Percentiles rank a stretch among this genome's conserved stretches.
Evolutionary conservation across 2,113 vertebrate species (phyloP).

Genomic region (Macquaria ambigua): DNA sequence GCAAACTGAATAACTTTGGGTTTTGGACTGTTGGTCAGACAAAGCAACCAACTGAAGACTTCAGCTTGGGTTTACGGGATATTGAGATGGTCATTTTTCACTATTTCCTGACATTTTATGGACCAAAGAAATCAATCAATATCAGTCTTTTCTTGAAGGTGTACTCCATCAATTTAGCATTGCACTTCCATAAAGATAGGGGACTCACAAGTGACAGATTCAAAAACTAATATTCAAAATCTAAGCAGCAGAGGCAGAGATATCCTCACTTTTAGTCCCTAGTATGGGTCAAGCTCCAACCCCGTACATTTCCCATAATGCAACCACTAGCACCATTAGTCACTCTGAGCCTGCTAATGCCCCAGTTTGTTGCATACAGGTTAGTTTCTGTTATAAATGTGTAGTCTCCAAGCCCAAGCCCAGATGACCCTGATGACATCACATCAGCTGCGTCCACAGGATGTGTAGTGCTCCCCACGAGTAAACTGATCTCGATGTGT

Average conservation of each 20-base stretch:
- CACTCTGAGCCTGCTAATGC: neutral
- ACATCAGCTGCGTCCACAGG: neutral
- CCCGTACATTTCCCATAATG: neutral
- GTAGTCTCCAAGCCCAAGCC: neutral
- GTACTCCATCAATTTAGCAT: neutral
- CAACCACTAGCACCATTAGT: neutral
- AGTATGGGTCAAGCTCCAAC: neutral
- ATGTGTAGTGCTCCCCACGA: neutral
- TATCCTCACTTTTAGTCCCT: neutral
- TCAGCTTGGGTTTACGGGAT: neutral
- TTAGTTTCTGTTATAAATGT: neutral
- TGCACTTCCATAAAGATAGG: too few species aligned
- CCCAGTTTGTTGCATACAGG: too few species aligned
- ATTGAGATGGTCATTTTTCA: neutral
- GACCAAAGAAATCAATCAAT: neutral
- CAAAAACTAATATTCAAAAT: too few species aligned
- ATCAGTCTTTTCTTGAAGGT: too few species aligned
- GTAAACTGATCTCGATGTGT: neutral
- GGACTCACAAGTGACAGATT: too few species aligned
- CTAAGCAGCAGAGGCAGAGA: too few species aligned
- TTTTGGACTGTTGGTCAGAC: neutral
- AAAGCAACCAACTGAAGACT: neutral
- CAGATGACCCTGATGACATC: neutral
- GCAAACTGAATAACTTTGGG: neutral
- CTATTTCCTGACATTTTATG: neutral